A percentile compares a stretch with the other conserved stretches of the same genome.
Evolutionary conservation across 2,113 vertebrate genomes (phyloP).

Genomic region (Polypterus senegalus): DNA sequence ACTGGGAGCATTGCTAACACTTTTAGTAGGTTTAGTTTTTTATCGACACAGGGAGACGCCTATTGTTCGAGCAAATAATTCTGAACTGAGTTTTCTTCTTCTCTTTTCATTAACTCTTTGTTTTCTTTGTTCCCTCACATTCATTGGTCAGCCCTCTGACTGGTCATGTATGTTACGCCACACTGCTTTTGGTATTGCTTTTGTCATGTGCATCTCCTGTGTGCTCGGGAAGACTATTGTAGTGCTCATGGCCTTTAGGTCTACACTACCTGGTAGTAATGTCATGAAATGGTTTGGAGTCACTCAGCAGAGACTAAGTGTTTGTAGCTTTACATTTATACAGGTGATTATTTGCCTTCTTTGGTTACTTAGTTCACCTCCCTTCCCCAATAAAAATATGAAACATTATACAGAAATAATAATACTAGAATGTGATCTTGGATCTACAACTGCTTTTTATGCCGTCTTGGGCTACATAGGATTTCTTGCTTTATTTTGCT

Average conservation of each 20-base stretch:
- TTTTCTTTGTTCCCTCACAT: slow-evolving; percentile 45
- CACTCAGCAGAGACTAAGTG: slow-evolving; percentile 38
- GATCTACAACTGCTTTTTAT: slow-evolving; percentile 45
- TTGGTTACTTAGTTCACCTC: slow-evolving; percentile 38
- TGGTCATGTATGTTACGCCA: slow-evolving; percentile 47
- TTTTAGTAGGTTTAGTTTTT: slow-evolving; percentile 30
- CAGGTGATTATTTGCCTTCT: slow-evolving; percentile 40
- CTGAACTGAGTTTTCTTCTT: slow-evolving; percentile 41
- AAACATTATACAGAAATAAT: slow-evolving; percentile 37
- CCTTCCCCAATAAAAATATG: slow-evolving; percentile 28
- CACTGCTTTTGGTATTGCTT: slow-evolving; percentile 42
- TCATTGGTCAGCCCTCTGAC: slow-evolving; percentile 38
- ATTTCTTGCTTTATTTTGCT: slow-evolving; percentile 41
- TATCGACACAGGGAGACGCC: slow-evolving; percentile 40
- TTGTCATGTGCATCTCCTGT: slow-evolving; percentile 44
- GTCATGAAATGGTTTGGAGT: slow-evolving; percentile 42
- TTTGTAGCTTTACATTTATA: slow-evolving; percentile 38
- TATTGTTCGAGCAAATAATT: slow-evolving; percentile 38
- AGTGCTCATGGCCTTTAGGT: slow-evolving; percentile 39
- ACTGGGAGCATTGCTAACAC: slow-evolving; percentile 32
- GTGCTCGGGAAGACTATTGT: slow-evolving; percentile 39
- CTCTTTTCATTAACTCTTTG: slow-evolving; percentile 41
- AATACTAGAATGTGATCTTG: slow-evolving; percentile 40
- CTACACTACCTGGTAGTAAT: slow-evolving; percentile 31
- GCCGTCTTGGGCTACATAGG: slow-evolving; percentile 46